Base-by-base conservation (phyloP, 1,140 invertebrate species). In the Drosophila hydei region DNA sequence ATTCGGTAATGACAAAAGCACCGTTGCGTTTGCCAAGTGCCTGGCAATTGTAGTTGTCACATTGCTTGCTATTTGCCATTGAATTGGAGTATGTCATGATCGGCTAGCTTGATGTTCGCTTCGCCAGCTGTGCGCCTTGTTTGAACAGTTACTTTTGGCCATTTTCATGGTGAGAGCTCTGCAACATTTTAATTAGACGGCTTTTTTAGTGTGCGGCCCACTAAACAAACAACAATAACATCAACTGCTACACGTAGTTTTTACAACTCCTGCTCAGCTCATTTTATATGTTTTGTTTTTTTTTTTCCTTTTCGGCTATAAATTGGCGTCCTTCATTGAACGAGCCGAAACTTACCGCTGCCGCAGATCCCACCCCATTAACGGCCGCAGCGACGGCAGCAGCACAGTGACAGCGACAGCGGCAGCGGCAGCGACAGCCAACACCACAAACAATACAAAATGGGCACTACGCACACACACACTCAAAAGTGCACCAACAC, bases 241-340 rank as follows among this genome's bases (percentile, higher is more conserved):
- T 52, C 55, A 72, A 43, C 33, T 60, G 68, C 50, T 50, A 33
- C 19, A 33, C 36, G 30, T 70, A 74, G 77, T 79, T 79, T 72
- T 72, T 63, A 73, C 68, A 45, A 72, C 50, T 47, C 68, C 23
- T 60, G 50, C 56, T 72, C 54, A 40, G 52, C 42, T 70, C 25
- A 43, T 65, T 38, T 42, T 8, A 42, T 42, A 16, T 8, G 8
- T 42, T 16, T 40, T 45, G 11, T 45, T 45, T 45, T 19, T 11
- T 18, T 45, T 47, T 72, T 58, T 63, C 68, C 72, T 78, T 72
- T 72, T 62, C 23, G 59, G 40, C 67, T 76, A 90, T 90, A 90
- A 90, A 90, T 90, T 90, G 89, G 89, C 89, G 75, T 90, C 78
- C 89, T 90, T 90, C 89, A 90, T 90, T 85, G 75, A 90, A 80